Conservation (phyloP, 2,113 vertebrate species). For the Ellobius talpinus region DNA sequence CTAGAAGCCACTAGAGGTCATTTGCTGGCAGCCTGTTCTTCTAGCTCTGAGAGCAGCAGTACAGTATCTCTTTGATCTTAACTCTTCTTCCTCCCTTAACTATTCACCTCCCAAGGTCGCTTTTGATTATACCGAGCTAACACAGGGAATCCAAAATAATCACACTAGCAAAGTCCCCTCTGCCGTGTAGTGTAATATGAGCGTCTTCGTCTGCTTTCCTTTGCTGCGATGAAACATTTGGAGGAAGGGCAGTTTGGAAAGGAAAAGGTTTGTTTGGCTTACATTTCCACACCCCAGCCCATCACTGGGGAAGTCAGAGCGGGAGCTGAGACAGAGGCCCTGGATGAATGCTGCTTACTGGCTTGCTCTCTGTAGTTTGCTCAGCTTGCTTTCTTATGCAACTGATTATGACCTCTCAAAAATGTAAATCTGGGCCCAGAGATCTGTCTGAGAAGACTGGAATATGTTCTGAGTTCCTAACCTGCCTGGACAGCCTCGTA, state of each 20-base stretch:
- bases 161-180: background rate
- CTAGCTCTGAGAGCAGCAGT: background rate
- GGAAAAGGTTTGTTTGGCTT: background rate
- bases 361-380: background rate
- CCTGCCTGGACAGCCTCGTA: background rate
- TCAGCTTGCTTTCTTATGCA: background rate
- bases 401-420: background rate
- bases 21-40: background rate
- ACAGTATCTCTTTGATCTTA: background rate
- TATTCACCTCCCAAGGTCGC: accelerated
- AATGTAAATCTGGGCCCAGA: background rate
- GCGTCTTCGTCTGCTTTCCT: background rate
- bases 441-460: background rate
- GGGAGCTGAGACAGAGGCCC: background rate
- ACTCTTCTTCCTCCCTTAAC: background rate
- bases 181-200: background rate
- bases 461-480: background rate
- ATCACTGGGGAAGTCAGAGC: background rate
- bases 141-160: background rate
- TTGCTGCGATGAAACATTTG: background rate
- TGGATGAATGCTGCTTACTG: background rate
- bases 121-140: background rate
- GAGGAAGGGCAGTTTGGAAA: background rate
- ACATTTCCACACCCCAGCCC: background rate
- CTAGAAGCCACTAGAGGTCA: too few relatives aligned